Percentiles rank a stretch among this genome's conserved stretches.
Evolutionary conservation across 2,797 vertebrate species (phyloP).

Genomic region (Coluber constrictor): DNA sequence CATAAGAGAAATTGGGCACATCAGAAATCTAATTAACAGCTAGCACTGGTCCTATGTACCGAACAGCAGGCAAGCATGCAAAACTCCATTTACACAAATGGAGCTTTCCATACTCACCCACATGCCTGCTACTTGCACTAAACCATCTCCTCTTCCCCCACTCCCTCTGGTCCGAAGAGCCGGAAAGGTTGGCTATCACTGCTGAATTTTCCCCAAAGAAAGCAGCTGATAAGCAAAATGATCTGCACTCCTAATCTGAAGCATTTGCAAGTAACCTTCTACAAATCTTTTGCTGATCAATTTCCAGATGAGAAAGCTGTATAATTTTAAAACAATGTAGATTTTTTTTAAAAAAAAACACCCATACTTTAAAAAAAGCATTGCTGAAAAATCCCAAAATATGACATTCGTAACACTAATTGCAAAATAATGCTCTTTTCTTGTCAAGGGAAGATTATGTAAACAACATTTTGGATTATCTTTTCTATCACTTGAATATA

Average conservation of each 20-base stretch:
- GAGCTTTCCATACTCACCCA: not conserved
- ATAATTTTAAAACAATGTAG: not conserved
- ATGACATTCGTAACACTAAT: not conserved
- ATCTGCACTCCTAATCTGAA: not conserved
- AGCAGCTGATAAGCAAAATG: not conserved
- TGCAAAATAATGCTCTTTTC: not conserved
- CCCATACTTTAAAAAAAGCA: not conserved
- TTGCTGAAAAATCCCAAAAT: not conserved
- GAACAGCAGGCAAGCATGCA: not conserved
- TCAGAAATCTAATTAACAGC: not conserved
- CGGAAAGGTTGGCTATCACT: not conserved
- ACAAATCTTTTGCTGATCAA: not conserved
- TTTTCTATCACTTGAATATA: not conserved
- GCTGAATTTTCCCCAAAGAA: not conserved
- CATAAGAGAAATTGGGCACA: not conserved
- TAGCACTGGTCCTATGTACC: not conserved
- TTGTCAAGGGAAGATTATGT: not conserved
- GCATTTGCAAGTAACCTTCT: not conserved
- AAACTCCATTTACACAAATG: not conserved
- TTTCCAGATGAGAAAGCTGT: not conserved
- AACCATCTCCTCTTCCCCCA: not conserved
- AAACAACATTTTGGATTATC: not conserved
- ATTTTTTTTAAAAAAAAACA: not conserved
- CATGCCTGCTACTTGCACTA: not conserved
- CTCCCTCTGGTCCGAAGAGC: not conserved